Evolutionary conservation across 1,140 invertebrate genomes (phyloP), one percentile per base, ranked within the genome.

Genomic region (Bombus consobrinus): DNA sequence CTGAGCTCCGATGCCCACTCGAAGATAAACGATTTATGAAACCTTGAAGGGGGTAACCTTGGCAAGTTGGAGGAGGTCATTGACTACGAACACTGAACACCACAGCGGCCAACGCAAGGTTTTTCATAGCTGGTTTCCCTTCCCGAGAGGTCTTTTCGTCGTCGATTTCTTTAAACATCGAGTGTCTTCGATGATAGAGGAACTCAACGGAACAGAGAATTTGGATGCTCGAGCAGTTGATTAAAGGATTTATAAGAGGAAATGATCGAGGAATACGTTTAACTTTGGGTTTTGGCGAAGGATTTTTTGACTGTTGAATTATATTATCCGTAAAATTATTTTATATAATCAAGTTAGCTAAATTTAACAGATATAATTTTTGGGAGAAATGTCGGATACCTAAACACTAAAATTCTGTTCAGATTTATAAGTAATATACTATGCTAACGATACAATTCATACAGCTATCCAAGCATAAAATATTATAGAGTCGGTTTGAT

Each of bases 21-120:
- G 22, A 12, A n/a, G 57, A 77, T 41, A 77, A 64, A 77, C 37
- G 75, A 62, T 62, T 64, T 77, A 62, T 25, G 59, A 62, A 77
- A 28, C 32, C 37, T 77, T 39, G 37, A 64, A 25, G 57, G 37
- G 37, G 28, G 28, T 62, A 43, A 66, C 59, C 59, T 78, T 78
- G 59, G 41, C 6, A 76, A 64, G 37, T 64, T 43, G 13, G 4
- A 43, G 76, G 59, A 75, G 47, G 47, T 32, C 8, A 13, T 22
- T 2, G 32, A 53, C 72, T 34, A 32, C 22, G n/a, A 53, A 22
- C 47, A 53, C 47, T 8, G 47, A 37, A 32, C 43, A 13, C 18
- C 3, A 66, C 72, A 32, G 34, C 72, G 72, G n/a, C 41, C 41
- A 74, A 47, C 73, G 73, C 73, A n/a, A 53, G 18, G 22, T 75